Evolutionary conservation across 1,140 invertebrate genomes (phyloP), one percentile per base, ranked within the genome.

Genomic region (Orussus abietinus): DNA sequence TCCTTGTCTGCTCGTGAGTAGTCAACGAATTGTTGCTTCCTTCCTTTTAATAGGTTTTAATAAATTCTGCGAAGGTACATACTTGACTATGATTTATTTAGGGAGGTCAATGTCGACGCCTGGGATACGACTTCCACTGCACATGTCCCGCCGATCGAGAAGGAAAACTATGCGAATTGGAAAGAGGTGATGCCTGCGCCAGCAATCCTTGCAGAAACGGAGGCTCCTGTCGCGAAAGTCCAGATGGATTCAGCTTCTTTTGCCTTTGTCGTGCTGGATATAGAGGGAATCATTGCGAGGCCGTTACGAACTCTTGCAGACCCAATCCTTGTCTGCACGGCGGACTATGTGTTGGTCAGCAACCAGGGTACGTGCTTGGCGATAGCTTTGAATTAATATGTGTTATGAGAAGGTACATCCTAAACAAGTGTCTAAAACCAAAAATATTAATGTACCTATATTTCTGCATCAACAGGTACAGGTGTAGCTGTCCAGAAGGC

Each of bases 301-400:
- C 83, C 5, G 72, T 89, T 0, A 81, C 87, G 0, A 90, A 94
- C 68, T 89, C 88, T 0, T 94, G 91, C 58, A 76, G 88, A 52
- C 90, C 90, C 3, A 94, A 94, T 71, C 91, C 91, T 11, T 95
- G 91, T 57, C 71, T 90, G 17, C 79, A 90, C 68, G 90, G 86
- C 9, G 91, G 90, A 9, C 76, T 88, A 17, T 92, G 90, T 57
- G 81, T 93, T 21, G 85, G 81, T 61, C 75, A 84, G 7, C 88
- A 86, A 62, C 86, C 85, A 13, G 88, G 85, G 21, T 68, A 59
- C 45, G 30, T 45, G 6, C n/a, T 25, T 6, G n/a, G 6, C 22
- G 6, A 25, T 25, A 6, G 22, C n/a, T 25, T 7, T 25, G 2
- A 33, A 33, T 20, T 33, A 10, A 10, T 33, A 7, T 11, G 10